A percentile compares a stretch with the other conserved stretches of the same genome.
Conservation (phyloP, 2,797 vertebrate species). For the Ispidina lecontei region DNA sequence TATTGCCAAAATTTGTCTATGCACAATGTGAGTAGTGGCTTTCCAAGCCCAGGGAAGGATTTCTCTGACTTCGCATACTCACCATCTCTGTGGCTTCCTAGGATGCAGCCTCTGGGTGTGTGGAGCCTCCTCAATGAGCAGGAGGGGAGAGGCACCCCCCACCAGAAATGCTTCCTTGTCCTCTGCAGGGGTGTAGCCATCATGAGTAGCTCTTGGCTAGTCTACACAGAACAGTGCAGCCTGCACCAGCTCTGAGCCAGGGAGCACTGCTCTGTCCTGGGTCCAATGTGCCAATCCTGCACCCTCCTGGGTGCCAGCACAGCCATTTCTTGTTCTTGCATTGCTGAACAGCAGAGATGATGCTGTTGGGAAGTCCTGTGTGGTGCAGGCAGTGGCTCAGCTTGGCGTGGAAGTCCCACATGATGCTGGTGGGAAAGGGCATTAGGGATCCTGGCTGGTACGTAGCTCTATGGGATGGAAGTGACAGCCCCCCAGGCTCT, state of each 20-base stretch:
- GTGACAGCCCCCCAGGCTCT: accelerated
- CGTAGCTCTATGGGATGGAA: not conserved
- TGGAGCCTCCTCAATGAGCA: not conserved
- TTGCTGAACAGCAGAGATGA: not conserved
- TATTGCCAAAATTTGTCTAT: not conserved
- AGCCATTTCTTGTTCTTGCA: not conserved
- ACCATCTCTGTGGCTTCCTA: accelerated
- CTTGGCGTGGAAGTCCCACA: accelerated
- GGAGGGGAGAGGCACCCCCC: not conserved
- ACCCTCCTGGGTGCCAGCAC: not conserved
- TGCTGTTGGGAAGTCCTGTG: not conserved
- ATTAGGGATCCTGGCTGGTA: not conserved
- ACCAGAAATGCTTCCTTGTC: not conserved
- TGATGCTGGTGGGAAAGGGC: not conserved
- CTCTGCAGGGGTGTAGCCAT: not conserved
- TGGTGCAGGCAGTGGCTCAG: not conserved
- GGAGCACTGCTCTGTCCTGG: not conserved
- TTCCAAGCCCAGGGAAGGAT: not conserved
- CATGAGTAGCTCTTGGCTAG: not conserved
- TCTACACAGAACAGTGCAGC: not conserved
- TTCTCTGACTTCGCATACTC: not conserved
- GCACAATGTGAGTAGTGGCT: not conserved
- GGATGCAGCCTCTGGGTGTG: not conserved
- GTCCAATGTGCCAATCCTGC: not conserved
- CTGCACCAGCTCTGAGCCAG: not conserved